Evolutionary conservation across 2,888 invertebrate species (phyloP).

Genomic region (Dorcus hopei): DNA sequence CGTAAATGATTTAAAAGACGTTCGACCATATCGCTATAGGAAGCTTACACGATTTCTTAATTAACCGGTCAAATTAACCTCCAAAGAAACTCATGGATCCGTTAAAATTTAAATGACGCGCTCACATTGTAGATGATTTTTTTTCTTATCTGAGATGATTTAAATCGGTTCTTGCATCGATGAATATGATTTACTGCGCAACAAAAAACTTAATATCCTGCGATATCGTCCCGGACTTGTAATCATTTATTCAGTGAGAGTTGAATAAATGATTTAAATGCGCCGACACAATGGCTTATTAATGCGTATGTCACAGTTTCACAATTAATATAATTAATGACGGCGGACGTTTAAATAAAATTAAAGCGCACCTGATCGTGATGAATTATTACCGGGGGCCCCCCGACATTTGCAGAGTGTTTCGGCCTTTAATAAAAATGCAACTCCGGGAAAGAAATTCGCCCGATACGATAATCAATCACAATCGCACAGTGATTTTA

Average conservation of each 20-base stretch:
- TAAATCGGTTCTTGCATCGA: neutral
- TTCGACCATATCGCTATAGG: too few relatives aligned
- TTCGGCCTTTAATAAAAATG: neutral
- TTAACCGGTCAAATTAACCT: too few relatives aligned
- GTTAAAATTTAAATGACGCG: too few relatives aligned
- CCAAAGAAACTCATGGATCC: too few relatives aligned
- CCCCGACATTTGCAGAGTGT: neutral
- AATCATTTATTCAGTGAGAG: conserved; percentile 2
- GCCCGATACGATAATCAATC: too few relatives aligned
- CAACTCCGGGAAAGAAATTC: too few relatives aligned
- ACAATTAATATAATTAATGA: conserved; percentile 13
- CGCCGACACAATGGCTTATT: conserved; percentile 8
- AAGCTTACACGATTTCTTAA: too few relatives aligned
- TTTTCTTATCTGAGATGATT: too few relatives aligned
- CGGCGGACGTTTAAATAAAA: neutral
- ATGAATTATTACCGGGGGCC: neutral
- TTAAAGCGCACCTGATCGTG: conserved; percentile 1
- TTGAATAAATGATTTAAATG: conserved; percentile 8
- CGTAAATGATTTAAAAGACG: too few relatives aligned
- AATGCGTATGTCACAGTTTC: conserved; percentile 13
- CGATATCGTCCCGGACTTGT: neutral
- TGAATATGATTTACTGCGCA: neutral
- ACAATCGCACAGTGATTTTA: too few relatives aligned
- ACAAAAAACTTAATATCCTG: neutral
- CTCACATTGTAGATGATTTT: too few relatives aligned